phyloP scores from a whole-genome alignment of 2,888 invertebrate species.

The Drosophila prostipennis region DNA sequence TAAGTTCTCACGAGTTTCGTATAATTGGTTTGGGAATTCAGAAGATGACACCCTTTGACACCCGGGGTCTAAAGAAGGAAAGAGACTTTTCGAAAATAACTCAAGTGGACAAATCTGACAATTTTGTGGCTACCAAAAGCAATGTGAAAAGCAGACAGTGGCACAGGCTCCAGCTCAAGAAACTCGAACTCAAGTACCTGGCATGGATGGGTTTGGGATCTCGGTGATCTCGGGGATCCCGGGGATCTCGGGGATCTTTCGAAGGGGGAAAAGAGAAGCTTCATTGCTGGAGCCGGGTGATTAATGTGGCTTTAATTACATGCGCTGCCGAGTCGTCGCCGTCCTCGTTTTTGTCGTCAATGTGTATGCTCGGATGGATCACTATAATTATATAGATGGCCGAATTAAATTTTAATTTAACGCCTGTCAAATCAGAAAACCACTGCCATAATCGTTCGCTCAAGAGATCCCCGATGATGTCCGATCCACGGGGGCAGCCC shows the following conservation, averaged over 20 bases:
- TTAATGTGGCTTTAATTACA: constrained; percentile 84
- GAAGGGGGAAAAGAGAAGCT: not conserved
- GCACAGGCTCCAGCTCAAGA: constrained; percentile 36
- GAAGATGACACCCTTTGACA: constrained; percentile 65
- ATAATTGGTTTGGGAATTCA: constrained; percentile 76
- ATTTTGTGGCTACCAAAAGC: constrained; percentile 78
- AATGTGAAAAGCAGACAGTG: constrained; percentile 31
- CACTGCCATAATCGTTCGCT: constrained; percentile 81
- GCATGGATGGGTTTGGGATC: constrained; percentile 2
- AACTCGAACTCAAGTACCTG: constrained; percentile 60
- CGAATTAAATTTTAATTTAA: constrained; percentile 81
- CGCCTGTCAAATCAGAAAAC: constrained; percentile 81
- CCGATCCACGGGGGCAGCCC: constrained; percentile 13
- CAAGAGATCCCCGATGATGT: constrained; percentile 35
- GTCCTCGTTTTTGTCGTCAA: constrained; percentile 63
- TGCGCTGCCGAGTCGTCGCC: constrained; percentile 73
- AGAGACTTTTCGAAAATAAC: constrained; percentile 69
- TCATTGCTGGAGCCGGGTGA: constrained; percentile 63
- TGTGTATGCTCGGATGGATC: constrained; percentile 80
- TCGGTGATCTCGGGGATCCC: no score
- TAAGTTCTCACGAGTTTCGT: constrained; percentile 74
- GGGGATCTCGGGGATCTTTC: not conserved
- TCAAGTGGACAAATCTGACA: constrained; percentile 81
- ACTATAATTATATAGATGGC: constrained; percentile 81
- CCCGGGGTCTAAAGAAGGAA: not conserved